These are phyloP conservation scores for Coilia nasus DNA, from an alignment of 2,797 vertebrate genomes.

Conservation along the genomic window DNA sequence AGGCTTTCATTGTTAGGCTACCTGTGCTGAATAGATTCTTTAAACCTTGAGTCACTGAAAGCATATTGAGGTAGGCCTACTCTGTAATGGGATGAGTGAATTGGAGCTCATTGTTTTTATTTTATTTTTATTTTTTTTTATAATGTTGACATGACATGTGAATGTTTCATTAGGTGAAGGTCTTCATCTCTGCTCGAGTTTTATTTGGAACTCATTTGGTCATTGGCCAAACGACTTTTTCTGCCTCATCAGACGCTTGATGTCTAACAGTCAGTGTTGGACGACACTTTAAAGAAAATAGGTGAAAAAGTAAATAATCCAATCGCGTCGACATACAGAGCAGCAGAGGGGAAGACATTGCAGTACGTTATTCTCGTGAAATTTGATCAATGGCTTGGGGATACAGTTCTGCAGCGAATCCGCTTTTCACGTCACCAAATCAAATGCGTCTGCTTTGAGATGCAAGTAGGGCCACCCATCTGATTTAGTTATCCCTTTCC, in stretches of 20 bases:
- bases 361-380: background rate
- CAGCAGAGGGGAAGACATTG: background rate
- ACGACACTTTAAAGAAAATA: too few relatives aligned
- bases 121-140: background rate
- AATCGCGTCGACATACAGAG: background rate
- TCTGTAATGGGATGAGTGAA: background rate
- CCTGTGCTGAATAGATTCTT: background rate
- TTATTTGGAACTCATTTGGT: background rate
- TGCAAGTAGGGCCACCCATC: background rate
- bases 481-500: slow-evolving; percentile 28
- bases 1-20: background rate
- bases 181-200: background rate
- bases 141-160: background rate
- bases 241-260: too few relatives aligned
- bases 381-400: slow-evolving; percentile 11
- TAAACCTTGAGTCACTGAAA: background rate
- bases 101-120: background rate
- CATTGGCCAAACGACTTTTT: too few relatives aligned
- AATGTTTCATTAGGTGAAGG: background rate
- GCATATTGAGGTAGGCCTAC: background rate
- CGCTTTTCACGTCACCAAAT: slow-evolving; percentile 9
- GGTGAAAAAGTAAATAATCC: too few relatives aligned
- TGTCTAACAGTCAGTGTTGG: too few relatives aligned
- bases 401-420: background rate
- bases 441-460: slow-evolving; percentile 10